phyloP scores from a whole-genome alignment of 30 jellyfish, hydroid and myxozoan species.

The Chrysaora quinquecirrha region DNA sequence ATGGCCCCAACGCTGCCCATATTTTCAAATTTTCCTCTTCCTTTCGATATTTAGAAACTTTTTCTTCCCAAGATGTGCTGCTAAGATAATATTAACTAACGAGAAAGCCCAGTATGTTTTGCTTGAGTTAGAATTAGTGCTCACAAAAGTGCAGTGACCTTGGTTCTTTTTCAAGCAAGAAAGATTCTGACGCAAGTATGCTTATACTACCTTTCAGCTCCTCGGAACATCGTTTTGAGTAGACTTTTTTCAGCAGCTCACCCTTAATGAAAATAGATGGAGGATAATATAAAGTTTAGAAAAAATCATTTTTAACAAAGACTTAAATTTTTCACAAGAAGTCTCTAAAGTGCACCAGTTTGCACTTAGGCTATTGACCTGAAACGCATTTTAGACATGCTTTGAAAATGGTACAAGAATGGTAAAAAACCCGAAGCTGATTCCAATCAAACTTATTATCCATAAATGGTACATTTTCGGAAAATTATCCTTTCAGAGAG shows the following conservation, averaged over 20 bases:
- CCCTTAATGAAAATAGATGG: neutral
- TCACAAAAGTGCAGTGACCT: neutral
- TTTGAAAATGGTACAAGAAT: neutral
- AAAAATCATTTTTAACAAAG: neutral
- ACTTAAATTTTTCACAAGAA: neutral
- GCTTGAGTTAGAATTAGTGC: neutral
- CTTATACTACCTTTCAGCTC: neutral
- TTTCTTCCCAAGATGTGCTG: neutral
- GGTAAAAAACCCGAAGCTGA: conserved; percentile 1
- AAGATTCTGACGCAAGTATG: neutral
- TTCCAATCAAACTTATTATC: too few relatives aligned
- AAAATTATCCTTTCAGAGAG: conserved; percentile 14
- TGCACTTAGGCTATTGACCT: neutral
- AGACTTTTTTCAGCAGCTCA: neutral
- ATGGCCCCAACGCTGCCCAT: conserved; percentile 4
- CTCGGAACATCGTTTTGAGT: neutral
- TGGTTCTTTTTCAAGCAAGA: neutral
- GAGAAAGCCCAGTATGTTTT: neutral
- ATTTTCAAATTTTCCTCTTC: neutral
- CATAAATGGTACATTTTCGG: too few relatives aligned
- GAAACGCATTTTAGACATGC: neutral
- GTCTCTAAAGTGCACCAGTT: neutral
- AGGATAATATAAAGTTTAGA: neutral
- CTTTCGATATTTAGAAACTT: neutral
- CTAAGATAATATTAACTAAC: neutral